Evolutionary conservation across 2,797 vertebrate genomes (phyloP), one percentile per base, ranked within the genome.

Genomic region (Arrhamphus sclerolepis): DNA sequence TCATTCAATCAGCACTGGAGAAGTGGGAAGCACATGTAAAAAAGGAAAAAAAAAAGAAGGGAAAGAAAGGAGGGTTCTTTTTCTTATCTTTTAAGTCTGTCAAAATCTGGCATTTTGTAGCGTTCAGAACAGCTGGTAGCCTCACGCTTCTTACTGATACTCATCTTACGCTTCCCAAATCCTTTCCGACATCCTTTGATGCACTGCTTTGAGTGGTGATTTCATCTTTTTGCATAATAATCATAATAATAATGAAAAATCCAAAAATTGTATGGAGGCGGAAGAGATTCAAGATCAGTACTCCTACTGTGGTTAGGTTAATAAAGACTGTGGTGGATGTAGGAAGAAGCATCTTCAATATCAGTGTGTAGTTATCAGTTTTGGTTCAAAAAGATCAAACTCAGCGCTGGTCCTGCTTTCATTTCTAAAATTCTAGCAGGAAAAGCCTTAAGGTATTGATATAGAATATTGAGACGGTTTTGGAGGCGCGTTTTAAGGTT

Each of bases 101-200:
- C 62, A 74, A 79, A 79, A 78, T 80, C 61, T 70, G 66, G 75
- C 62, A 54, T 69, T 59, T 62, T 54, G 18, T 51, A 31, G 38
- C 43, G 31, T 57, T 63, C n/a, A 2, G 22, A 75, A 55, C 66
- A 77, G 70, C 66, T 52, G 73, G 52, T 60, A 20, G 62, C 28
- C 66, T 47, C n/a, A 13, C 28, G 49, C 38, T 8, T 58, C 55
- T 17, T 10, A 46, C 56, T 38, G 59, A 59, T 62, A 40, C 39
- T 73, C 40, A 52, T 63, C 64, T 60, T 20, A 5, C 39, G 43
- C 46, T 54, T 66, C 26, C 1, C 10, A 51, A 49, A 52, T 58
- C 47, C 55, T 40, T 66, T 48, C 62, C 28, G 50, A 48, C n/a
- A 38, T 38, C 46, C 75, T 57, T 39, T 49, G 46, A 66, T 42